Evolutionary conservation across 2,797 vertebrate species (phyloP).

Genomic region (Mareca strepera): DNA sequence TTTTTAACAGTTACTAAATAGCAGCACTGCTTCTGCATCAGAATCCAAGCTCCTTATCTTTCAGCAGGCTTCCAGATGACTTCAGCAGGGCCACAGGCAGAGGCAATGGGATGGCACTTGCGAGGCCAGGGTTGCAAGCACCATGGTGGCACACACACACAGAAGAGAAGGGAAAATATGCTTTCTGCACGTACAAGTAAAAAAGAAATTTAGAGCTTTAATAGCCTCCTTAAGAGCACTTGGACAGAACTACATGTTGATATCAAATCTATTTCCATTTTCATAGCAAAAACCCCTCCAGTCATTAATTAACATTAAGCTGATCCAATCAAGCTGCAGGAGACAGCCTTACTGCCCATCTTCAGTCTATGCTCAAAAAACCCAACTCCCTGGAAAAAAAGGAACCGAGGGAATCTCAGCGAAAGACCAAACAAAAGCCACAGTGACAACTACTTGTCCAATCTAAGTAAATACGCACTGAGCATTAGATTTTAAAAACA

Average conservation of each 20-base stretch:
- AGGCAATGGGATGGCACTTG: background rate
- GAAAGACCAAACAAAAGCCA: background rate
- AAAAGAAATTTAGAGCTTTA: background rate
- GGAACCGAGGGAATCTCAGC: background rate
- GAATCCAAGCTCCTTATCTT: background rate
- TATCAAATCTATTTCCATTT: background rate
- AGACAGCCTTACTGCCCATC: background rate
- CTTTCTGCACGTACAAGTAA: background rate
- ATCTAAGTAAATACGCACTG: background rate
- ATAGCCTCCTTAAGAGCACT: background rate
- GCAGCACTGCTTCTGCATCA: background rate
- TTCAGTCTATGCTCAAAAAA: background rate
- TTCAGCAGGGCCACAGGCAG: background rate
- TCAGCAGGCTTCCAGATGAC: background rate
- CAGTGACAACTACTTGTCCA: background rate
- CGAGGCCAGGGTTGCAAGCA: background rate
- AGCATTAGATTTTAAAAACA: background rate
- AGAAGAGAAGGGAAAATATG: background rate
- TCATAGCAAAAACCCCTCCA: background rate
- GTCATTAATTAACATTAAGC: background rate
- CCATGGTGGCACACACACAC: background rate
- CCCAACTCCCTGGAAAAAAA: background rate
- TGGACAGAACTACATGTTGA: background rate
- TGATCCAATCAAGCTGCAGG: background rate
- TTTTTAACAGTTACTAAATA: background rate